Base-by-base conservation (phyloP, 1,140 invertebrate species). In the Belonocnema kinseyi region DNA sequence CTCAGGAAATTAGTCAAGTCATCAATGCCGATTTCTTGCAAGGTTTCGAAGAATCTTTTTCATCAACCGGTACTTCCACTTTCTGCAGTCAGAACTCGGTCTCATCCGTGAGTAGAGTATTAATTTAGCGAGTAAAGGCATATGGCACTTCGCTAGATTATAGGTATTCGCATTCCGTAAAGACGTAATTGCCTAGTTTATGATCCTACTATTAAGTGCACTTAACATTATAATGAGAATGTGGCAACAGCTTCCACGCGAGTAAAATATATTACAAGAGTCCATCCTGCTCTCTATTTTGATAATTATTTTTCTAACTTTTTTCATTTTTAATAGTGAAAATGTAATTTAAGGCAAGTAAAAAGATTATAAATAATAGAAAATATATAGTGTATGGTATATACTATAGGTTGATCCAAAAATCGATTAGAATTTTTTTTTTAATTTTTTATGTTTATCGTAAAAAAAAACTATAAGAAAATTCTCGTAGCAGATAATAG, bases 61-160 rank as follows among this genome's bases (percentile, higher is more conserved):
- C 66, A 19, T 51, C 58, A 72, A 76, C 75, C 26, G 75, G 75
- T 76, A 76, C 56, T 76, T 56, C 75, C 66, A 76, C 75, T 76
- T 76, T 76, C 71, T 54, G 71, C 26, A 7, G 4, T 2, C 26
- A 33, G 26, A 3, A 0, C 26, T 33, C 26, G 50, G 16, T 53
- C 54, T 72, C 50, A 17, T 56, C 50, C 75, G 70, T 56, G 71
- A 71, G 52, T 19, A 26, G 21, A 76, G 70, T 76, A 26, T 76
- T 33, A 61, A 61, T 26, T 61, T 33, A 12, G 14, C 56, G 56
- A 19, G 21, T 56, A 33, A 33, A 13, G 11, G 19, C 13, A 61
- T 26, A 61, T 26, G 33, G 11, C 56, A 54, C 16, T n/a, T 17
- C 16, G 21, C 54, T 33, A 33, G 26, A 5, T 33, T 5, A 33